phyloP scores from a whole-genome alignment of 2,113 vertebrate genomes.

The Lanius collurio region DNA sequence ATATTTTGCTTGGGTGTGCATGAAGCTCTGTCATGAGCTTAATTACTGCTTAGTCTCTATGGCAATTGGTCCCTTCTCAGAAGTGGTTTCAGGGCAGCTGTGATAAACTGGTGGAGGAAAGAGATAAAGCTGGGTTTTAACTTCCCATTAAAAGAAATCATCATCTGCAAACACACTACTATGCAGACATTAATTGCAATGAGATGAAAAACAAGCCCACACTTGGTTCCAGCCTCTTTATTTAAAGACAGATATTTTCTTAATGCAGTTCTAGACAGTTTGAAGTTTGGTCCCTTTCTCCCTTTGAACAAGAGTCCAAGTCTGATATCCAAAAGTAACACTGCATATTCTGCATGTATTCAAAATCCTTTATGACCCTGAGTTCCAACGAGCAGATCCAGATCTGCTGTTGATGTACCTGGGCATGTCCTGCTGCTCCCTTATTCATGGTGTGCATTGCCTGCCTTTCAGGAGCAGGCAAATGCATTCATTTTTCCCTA shows the following conservation, averaged over 20 bases:
- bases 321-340: background rate
- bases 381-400: background rate
- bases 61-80: conserved; percentile 13
- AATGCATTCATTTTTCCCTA: background rate
- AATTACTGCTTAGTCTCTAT: background rate
- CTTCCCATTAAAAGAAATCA: background rate
- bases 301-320: background rate
- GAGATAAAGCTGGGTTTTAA: background rate
- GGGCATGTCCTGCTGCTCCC: background rate
- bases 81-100: conserved; percentile 13
- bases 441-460: background rate
- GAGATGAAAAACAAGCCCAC: background rate
- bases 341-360: background rate
- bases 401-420: background rate
- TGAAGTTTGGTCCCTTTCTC: background rate
- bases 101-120: background rate
- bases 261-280: background rate
- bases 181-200: background rate
- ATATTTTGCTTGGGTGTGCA: background rate
- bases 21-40: background rate
- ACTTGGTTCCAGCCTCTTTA: background rate
- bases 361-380: background rate
- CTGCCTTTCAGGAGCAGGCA: background rate
- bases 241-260: background rate
- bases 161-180: background rate